phyloP scores from a whole-genome alignment of 2,888 invertebrate species.

The Patella ulyssiponensis region DNA sequence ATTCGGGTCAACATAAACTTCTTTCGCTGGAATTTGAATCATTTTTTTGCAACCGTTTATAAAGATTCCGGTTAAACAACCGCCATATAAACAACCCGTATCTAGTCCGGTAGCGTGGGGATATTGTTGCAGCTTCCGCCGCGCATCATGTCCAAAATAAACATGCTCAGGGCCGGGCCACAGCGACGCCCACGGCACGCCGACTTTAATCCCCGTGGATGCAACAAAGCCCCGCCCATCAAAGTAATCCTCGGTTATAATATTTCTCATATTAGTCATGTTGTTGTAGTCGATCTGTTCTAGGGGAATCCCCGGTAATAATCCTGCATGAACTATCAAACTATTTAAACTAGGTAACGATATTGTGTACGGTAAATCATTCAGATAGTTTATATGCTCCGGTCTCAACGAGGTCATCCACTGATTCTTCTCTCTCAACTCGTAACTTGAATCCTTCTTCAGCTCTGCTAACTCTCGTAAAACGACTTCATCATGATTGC shows the following conservation, averaged over 20 bases:
- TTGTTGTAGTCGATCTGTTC: conserved; percentile 55
- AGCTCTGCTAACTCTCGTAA: conserved; percentile 50
- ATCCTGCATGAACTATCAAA: conserved; percentile 69
- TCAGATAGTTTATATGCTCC: conserved; percentile 62
- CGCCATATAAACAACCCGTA: conserved; percentile 71
- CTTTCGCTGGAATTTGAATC: neutral
- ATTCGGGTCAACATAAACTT: neutral
- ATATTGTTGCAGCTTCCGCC: conserved; percentile 59
- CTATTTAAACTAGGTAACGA: conserved; percentile 62
- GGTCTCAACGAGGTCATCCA: conserved; percentile 63
- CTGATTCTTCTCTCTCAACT: conserved; percentile 48
- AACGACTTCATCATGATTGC: conserved; percentile 69
- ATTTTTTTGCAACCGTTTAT: conserved; percentile 20
- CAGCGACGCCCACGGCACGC: conserved; percentile 64
- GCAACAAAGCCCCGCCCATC: conserved; percentile 38
- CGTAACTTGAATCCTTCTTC: conserved; percentile 34
- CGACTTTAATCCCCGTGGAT: conserved; percentile 46
- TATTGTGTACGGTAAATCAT: conserved; percentile 69
- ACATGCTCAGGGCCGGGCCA: conserved; percentile 72
- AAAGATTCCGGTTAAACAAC: conserved; percentile 49
- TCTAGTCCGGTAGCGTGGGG: conserved; percentile 70
- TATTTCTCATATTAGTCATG: conserved; percentile 68
- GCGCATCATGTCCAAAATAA: conserved; percentile 72
- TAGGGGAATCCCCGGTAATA: conserved; percentile 64
- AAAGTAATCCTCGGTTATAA: conserved; percentile 44